A percentile compares a stretch with the other conserved stretches of the same genome.
These are phyloP conservation scores for Anagyrus pseudococci DNA, from an alignment of 2,888 invertebrate species.

Conservation along the genomic window DNA sequence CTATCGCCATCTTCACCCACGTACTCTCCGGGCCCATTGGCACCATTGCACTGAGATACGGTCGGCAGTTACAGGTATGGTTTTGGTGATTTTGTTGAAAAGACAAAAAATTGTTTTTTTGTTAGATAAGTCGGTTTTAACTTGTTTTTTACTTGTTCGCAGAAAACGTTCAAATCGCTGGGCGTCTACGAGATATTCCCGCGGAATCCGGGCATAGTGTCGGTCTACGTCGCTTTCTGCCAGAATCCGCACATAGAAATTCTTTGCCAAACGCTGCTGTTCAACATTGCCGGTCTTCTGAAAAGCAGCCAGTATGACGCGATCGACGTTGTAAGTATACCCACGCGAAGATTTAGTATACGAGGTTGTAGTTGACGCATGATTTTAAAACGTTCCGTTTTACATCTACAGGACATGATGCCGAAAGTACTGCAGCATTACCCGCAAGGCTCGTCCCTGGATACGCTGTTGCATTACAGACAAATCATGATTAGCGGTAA, in stretches of 20 bases:
- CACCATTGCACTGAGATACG: slow-evolving; percentile 45
- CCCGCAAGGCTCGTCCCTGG: slow-evolving; percentile 52
- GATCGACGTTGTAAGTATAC: slow-evolving; percentile 28
- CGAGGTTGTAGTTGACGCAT: background rate
- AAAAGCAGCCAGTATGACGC: slow-evolving; percentile 47
- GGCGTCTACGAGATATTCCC: slow-evolving; percentile 49
- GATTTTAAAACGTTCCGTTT: no score
- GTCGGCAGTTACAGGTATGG: slow-evolving; percentile 47
- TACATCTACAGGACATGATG: slow-evolving; percentile 46
- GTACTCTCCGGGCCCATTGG: slow-evolving; percentile 46
- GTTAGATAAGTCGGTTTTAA: background rate
- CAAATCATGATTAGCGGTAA: slow-evolving; percentile 51
- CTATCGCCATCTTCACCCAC: slow-evolving; percentile 50
- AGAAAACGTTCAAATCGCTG: slow-evolving; percentile 47
- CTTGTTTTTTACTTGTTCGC: background rate
- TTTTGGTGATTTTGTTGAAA: background rate
- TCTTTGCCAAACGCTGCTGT: slow-evolving; percentile 44
- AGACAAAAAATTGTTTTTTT: background rate
- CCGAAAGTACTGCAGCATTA: slow-evolving; percentile 47
- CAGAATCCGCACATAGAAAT: slow-evolving; percentile 42
- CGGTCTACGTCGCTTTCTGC: slow-evolving; percentile 44
- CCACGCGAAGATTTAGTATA: background rate
- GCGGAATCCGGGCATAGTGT: slow-evolving; percentile 41
- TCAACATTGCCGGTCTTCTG: slow-evolving; percentile 45
- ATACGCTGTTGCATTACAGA: slow-evolving; percentile 50